Conservation (phyloP, 2,113 vertebrate genomes). For the Martes martes region DNA sequence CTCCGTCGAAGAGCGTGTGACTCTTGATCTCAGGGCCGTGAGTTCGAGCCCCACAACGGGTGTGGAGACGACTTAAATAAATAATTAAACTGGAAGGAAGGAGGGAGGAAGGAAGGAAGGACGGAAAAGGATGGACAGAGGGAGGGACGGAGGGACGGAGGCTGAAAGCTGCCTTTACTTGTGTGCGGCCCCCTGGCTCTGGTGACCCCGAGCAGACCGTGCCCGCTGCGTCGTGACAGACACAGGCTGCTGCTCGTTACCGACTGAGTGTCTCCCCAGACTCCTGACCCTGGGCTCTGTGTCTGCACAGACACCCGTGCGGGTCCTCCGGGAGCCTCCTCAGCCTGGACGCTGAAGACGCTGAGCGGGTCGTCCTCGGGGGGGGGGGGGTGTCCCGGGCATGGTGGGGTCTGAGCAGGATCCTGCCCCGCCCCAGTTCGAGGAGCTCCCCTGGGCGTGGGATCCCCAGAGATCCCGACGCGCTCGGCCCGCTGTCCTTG, state of each 20-base stretch:
- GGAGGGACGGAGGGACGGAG: too few relatives aligned
- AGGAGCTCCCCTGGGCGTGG: neutral
- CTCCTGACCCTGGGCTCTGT: neutral
- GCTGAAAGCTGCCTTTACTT: neutral
- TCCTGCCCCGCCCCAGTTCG: neutral
- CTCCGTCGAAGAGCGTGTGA: neutral
- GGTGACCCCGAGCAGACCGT: neutral
- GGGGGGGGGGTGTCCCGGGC: neutral
- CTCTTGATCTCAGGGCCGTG: neutral
- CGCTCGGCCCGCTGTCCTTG: too few relatives aligned
- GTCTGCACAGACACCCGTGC: fast-evolving
- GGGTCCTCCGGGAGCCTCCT: neutral
- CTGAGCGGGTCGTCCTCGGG: fast-evolving
- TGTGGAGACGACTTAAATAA: neutral
- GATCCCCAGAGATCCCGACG: neutral
- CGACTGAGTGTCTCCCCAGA: neutral
- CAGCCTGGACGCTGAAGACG: neutral
- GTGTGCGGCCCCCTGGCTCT: neutral
- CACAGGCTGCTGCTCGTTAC: neutral
- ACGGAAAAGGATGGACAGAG: too few relatives aligned
- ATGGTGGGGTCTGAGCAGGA: neutral
- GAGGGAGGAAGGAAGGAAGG: too few relatives aligned
- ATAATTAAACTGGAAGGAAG: neutral
- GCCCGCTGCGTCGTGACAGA: fast-evolving
- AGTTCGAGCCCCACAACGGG: neutral